These are phyloP conservation scores for Scaptomyza pallida DNA, from an alignment of 1,140 invertebrate genomes.

Conservation along the genomic window DNA sequence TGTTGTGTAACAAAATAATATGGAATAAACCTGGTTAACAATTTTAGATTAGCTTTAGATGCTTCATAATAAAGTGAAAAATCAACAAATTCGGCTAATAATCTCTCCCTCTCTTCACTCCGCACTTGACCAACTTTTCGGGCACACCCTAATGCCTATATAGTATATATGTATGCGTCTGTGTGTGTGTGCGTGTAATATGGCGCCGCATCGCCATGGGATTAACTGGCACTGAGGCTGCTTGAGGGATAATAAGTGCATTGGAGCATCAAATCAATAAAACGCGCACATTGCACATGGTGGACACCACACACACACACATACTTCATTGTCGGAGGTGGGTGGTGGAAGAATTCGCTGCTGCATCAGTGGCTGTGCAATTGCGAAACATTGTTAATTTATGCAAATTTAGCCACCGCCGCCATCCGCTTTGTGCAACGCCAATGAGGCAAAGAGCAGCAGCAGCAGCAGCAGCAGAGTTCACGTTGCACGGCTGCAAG, in stretches of 20 bases:
- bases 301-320: slow-evolving; percentile 32
- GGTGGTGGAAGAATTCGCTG: slow-evolving; percentile 68
- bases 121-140: slow-evolving; percentile 62
- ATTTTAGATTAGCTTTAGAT: too few relatives aligned
- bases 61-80: background rate
- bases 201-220: slow-evolving; percentile 61
- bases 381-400: slow-evolving; percentile 82
- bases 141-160: slow-evolving; percentile 68
- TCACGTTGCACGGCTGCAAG: slow-evolving; percentile 23
- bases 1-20: too few relatives aligned
- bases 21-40: too few relatives aligned
- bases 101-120: slow-evolving; percentile 13
- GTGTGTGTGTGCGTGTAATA: slow-evolving; percentile 46
- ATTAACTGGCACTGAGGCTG: slow-evolving; percentile 64
- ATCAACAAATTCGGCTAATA: background rate
- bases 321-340: slow-evolving; percentile 18
- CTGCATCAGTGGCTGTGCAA: slow-evolving; percentile 79
- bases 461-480: too few relatives aligned
- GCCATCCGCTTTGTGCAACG: slow-evolving; percentile 69
- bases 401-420: slow-evolving; percentile 79
- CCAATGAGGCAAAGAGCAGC: slow-evolving; percentile 68
- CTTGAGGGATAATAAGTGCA: slow-evolving; percentile 79
- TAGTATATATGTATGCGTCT: slow-evolving; percentile 3
- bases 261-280: slow-evolving; percentile 80
- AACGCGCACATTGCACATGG: slow-evolving; percentile 64